A percentile compares a stretch with the other conserved stretches of the same genome.
phyloP scores from a whole-genome alignment of 2,797 vertebrate genomes.

The Ambastaia sidthimunki region DNA sequence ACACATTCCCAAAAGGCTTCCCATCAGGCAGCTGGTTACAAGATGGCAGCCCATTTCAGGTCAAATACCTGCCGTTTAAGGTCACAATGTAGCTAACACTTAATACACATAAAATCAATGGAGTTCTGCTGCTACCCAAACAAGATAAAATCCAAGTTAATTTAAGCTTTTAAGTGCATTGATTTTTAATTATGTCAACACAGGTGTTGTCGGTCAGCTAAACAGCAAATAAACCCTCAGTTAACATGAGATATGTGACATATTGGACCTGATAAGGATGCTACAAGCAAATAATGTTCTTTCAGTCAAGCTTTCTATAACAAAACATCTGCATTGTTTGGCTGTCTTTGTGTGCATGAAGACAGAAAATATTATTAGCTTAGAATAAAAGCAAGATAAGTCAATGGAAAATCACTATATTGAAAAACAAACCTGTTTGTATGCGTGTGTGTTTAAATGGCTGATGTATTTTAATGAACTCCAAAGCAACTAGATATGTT shows the following conservation, averaged over 20 bases:
- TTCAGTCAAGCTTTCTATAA: not conserved
- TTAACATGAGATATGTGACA: not conserved
- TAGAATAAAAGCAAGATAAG: not conserved
- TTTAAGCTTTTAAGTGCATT: not conserved
- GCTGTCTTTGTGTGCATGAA: not conserved
- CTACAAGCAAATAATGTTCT: not conserved
- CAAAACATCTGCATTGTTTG: not conserved
- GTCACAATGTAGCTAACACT: not conserved
- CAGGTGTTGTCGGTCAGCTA: not conserved
- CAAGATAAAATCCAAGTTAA: not conserved
- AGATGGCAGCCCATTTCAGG: not conserved
- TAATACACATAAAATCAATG: not conserved
- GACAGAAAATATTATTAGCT: no score
- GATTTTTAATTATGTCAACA: not conserved
- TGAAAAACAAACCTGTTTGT: not conserved
- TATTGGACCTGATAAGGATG: slow-evolving; percentile 9
- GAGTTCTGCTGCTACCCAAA: not conserved
- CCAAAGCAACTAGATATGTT: not conserved
- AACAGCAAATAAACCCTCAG: not conserved
- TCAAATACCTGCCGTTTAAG: slow-evolving; percentile 4
- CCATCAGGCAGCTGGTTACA: slow-evolving; percentile 22
- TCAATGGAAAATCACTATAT: slow-evolving; percentile 4
- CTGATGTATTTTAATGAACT: not conserved
- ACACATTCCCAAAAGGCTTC: slow-evolving; percentile 41
- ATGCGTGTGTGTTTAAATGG: not conserved